Conservation (phyloP, 2,113 vertebrate species). For the Numida meleagris region DNA sequence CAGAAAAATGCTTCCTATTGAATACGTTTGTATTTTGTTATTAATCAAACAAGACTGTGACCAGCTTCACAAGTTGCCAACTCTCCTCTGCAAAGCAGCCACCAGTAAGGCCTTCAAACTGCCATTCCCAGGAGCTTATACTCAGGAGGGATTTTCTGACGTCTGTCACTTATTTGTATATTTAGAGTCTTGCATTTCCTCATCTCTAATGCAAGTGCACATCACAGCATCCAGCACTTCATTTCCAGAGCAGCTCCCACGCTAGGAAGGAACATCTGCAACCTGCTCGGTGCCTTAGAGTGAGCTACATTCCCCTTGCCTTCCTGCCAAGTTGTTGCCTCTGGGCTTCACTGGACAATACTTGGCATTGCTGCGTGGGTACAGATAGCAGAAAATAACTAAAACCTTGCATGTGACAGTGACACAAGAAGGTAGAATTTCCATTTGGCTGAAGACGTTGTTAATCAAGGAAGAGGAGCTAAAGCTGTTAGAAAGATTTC, state of each 20-base stretch:
- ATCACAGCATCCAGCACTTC: not conserved
- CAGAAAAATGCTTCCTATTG: not conserved
- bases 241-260: too few species aligned
- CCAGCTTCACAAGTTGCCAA: not conserved
- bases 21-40: not conserved
- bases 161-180: not conserved
- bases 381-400: not conserved
- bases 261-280: rapidly evolving
- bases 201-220: too few species aligned
- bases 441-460: not conserved
- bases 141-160: not conserved
- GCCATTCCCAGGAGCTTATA: not conserved
- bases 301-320: too few species aligned
- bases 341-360: not conserved
- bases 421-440: not conserved
- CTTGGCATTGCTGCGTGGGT: not conserved
- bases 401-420: not conserved
- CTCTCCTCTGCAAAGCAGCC: not conserved
- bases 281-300: not conserved
- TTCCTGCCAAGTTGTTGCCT: not conserved
- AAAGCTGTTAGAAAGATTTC: not conserved
- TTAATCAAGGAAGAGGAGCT: not conserved
- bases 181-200: not conserved
- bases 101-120: not conserved
- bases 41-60: rapidly evolving